Conservation (phyloP, 2,888 invertebrate genomes). For the Pollenia griseotomentosa region DNA sequence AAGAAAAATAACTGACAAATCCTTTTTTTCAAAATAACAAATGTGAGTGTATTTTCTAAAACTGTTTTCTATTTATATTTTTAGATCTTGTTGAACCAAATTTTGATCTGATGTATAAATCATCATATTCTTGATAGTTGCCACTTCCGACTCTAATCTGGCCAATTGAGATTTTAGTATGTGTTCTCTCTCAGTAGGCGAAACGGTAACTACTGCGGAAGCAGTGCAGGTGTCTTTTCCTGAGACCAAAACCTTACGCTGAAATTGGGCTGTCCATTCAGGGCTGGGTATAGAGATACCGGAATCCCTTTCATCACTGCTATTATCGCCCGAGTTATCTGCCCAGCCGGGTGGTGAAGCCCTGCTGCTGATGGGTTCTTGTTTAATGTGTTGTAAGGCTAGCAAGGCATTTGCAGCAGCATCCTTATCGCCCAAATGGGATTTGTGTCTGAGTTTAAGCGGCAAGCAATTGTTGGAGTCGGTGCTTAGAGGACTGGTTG, state of each 20-base stretch:
- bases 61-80: conserved; percentile 53
- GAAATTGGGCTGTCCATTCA: conserved; percentile 83
- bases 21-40: background rate
- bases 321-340: conserved; percentile 91
- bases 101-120: conserved; percentile 84
- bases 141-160: conserved; percentile 95
- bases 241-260: conserved; percentile 78
- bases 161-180: conserved; percentile 94
- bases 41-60: background rate
- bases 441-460: conserved; percentile 95
- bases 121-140: conserved; percentile 93
- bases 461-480: conserved; percentile 93
- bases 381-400: conserved; percentile 93
- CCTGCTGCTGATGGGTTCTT: conserved; percentile 90
- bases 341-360: conserved; percentile 90
- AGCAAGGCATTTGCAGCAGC: conserved; percentile 92
- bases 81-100: conserved; percentile 54
- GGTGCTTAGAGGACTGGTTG: conserved; percentile 77
- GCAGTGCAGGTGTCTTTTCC: conserved; percentile 61
- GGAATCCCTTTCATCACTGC: conserved; percentile 95
- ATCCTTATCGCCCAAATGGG: conserved; percentile 94
- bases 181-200: conserved; percentile 86
- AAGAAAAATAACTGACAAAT: background rate
- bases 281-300: conserved; percentile 90
- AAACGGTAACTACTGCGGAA: conserved; percentile 63